phyloP scores from a whole-genome alignment of 1,140 invertebrate species.

The Ceratina australensis region DNA sequence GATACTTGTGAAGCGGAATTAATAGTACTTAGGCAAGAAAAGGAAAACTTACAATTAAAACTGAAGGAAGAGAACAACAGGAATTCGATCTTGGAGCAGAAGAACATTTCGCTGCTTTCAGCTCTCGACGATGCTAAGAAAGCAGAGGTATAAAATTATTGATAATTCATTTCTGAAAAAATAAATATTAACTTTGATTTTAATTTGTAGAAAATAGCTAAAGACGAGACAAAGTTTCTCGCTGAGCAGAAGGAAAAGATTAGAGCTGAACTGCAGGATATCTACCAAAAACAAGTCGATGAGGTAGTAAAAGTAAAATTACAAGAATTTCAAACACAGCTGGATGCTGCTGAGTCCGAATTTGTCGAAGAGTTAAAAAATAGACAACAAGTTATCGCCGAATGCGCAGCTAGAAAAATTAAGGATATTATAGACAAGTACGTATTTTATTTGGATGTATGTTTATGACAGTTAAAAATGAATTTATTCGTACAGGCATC shows the following conservation, averaged over 20 bases:
- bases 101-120: constrained; percentile 78
- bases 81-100: constrained; percentile 77
- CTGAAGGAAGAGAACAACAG: constrained; percentile 80
- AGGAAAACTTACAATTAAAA: constrained; percentile 78
- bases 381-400: constrained; percentile 84
- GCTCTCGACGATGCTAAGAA: constrained; percentile 78
- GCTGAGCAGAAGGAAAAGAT: constrained; percentile 83
- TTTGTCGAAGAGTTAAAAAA: constrained; percentile 83
- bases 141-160: constrained; percentile 75
- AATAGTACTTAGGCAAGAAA: constrained; percentile 79
- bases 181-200: constrained; percentile 30
- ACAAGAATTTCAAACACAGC: constrained; percentile 87
- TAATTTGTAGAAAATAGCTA: constrained; percentile 77
- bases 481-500: constrained; percentile 80
- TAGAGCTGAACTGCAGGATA: constrained; percentile 84
- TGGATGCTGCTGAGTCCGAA: constrained; percentile 84
- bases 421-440: constrained; percentile 87
- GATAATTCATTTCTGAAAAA: background rate
- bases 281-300: constrained; percentile 90
- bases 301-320: constrained; percentile 87
- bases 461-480: background rate
- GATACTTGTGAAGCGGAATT: constrained; percentile 81
- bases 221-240: constrained; percentile 80
- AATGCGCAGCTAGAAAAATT: constrained; percentile 85
- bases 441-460: constrained; percentile 11